phyloP scores from a whole-genome alignment of 2,888 invertebrate species.

The Cotesia congregata region DNA sequence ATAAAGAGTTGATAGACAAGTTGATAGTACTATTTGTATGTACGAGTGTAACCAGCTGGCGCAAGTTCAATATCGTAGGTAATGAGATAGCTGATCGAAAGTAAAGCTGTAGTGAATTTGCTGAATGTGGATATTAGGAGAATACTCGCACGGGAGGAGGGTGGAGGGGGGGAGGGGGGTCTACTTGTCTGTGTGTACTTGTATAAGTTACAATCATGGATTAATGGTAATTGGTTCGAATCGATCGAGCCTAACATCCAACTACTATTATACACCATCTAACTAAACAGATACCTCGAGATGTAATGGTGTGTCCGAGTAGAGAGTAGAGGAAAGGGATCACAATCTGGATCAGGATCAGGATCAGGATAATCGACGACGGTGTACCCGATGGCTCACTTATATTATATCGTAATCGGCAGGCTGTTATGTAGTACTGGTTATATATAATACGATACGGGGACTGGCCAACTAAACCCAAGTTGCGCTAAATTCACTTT shows the following conservation, averaged over 20 bases:
- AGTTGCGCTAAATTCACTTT: conserved; percentile 33
- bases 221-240: conserved; percentile 27
- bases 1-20: background rate
- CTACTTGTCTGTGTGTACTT: too few relatives aligned
- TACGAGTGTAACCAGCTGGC: conserved; percentile 36
- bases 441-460: conserved; percentile 3
- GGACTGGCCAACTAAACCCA: conserved; percentile 35
- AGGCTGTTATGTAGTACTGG: conserved; percentile 35
- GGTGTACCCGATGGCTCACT: conserved; percentile 29
- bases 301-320: too few relatives aligned
- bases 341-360: conserved; percentile 31
- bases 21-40: background rate
- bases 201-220: conserved; percentile 28
- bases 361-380: conserved; percentile 23
- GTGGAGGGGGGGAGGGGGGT: too few relatives aligned
- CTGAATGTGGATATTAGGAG: conserved; percentile 48
- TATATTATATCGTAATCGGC: background rate
- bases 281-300: conserved; percentile 6
- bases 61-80: conserved; percentile 44
- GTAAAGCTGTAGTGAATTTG: conserved; percentile 42
- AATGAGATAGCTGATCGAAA: conserved; percentile 46
- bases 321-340: too few relatives aligned
- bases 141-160: conserved; percentile 18
- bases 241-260: background rate
- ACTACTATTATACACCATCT: conserved; percentile 4